Evolutionary conservation across 2,888 invertebrate genomes (phyloP).

Genomic region (Aphidoletes aphidimyza): DNA sequence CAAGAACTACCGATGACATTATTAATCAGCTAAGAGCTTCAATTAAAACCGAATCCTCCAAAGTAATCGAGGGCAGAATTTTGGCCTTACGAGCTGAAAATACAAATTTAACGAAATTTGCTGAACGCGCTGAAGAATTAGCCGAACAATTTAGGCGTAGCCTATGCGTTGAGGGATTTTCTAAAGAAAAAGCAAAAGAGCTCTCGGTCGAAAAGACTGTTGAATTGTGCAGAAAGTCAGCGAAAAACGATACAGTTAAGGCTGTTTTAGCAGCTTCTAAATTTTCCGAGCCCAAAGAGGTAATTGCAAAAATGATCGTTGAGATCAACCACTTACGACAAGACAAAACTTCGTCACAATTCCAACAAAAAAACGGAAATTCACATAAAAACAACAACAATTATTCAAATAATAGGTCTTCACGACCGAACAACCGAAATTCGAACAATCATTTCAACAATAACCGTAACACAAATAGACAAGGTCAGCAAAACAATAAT

Average conservation of each 20-base stretch:
- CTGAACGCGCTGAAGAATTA: background rate
- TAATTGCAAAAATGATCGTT: background rate
- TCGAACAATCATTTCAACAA: too few species aligned
- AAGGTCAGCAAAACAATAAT: too few species aligned
- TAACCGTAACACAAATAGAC: background rate
- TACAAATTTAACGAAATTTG: background rate
- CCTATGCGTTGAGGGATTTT: background rate
- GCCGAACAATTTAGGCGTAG: background rate
- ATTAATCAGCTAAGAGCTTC: background rate
- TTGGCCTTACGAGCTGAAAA: background rate
- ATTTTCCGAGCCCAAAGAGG: background rate
- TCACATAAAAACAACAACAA: too few species aligned
- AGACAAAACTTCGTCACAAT: background rate
- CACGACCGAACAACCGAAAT: too few species aligned
- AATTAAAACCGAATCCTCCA: background rate
- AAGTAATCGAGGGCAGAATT: slow-evolving; percentile 10
- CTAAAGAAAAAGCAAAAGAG: background rate
- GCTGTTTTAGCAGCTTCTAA: background rate
- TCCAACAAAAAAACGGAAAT: background rate
- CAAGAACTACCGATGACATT: background rate
- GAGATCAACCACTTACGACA: background rate
- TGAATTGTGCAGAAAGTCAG: background rate
- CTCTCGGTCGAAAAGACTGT: background rate
- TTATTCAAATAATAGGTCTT: too few species aligned
- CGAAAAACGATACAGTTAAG: background rate